Conservation (phyloP, 2,113 vertebrate genomes). For the Naja naja region DNA sequence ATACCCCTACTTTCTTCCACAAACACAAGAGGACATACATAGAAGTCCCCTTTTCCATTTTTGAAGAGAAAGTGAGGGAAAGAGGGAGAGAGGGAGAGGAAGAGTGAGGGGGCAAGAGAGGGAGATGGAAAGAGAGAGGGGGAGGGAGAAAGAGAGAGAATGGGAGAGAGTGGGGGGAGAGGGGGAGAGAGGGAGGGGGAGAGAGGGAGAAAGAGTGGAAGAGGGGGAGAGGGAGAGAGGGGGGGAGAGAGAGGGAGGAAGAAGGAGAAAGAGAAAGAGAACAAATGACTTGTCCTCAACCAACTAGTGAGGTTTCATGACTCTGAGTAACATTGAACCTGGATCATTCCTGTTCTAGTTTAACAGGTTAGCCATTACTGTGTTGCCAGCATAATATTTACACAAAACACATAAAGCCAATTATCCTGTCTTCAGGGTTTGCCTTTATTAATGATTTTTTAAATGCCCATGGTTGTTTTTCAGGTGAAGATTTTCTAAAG, state of each 20-base stretch:
- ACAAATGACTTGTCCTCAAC: not conserved
- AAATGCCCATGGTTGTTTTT: not conserved
- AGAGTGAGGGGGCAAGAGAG: too few relatives aligned
- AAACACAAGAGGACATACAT: not conserved
- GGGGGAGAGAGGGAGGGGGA: not conserved
- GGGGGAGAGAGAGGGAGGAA: not conserved
- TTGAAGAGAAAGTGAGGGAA: not conserved
- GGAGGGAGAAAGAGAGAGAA: not conserved
- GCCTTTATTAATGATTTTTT: not conserved
- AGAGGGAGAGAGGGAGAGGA: too few relatives aligned
- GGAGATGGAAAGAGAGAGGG: not conserved
- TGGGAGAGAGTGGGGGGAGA: too few relatives aligned
- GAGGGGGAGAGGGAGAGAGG: not conserved
- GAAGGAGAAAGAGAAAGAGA: not conserved
- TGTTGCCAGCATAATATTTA: not conserved
- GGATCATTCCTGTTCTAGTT: not conserved
- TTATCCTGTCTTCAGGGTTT: not conserved
- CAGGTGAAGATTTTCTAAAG: not conserved
- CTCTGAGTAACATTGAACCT: not conserved
- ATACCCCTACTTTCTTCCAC: not conserved
- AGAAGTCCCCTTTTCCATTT: not conserved
- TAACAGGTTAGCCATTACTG: not conserved
- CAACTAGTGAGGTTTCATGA: not conserved
- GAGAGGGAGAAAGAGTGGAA: too few relatives aligned
- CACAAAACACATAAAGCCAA: not conserved